phyloP scores from a whole-genome alignment of 2,797 vertebrate genomes.

The Labroides dimidiatus region DNA sequence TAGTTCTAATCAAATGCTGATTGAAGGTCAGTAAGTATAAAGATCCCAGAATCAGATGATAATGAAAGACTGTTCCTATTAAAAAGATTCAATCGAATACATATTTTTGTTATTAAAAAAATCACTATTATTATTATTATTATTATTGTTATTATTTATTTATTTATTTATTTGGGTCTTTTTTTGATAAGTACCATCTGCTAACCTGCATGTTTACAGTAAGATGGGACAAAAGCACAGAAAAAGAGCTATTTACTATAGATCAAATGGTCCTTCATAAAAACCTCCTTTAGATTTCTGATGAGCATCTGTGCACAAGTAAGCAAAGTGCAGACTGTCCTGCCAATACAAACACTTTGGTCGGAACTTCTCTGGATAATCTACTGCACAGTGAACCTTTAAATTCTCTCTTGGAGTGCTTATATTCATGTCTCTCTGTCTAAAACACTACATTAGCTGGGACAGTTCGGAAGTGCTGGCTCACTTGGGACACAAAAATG shows the following conservation, averaged over 20 bases:
- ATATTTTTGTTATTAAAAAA: too few species aligned
- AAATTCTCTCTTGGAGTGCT: constrained; percentile 37
- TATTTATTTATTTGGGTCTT: too few species aligned
- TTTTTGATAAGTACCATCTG: not conserved
- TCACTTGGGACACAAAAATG: constrained; percentile 42
- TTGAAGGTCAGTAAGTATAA: too few species aligned
- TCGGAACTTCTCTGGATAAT: not conserved
- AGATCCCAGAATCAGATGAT: too few species aligned
- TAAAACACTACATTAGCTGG: constrained; percentile 77
- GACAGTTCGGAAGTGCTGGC: constrained; percentile 58
- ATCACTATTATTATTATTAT: too few species aligned
- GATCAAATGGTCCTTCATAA: not conserved
- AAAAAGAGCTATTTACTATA: not conserved
- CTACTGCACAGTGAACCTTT: constrained; percentile 14
- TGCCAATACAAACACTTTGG: not conserved
- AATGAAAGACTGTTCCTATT: too few species aligned
- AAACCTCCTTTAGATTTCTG: not conserved
- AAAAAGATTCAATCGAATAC: too few species aligned
- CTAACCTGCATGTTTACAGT: not conserved
- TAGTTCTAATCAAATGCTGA: too few species aligned
- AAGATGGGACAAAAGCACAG: not conserved
- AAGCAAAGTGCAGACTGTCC: not conserved
- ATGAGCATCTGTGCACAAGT: not conserved
- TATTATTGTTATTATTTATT: too few species aligned
- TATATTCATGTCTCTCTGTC: constrained; percentile 49